Evolutionary conservation across 1,140 invertebrate genomes (phyloP).

Genomic region (Drosophila sp.): DNA sequence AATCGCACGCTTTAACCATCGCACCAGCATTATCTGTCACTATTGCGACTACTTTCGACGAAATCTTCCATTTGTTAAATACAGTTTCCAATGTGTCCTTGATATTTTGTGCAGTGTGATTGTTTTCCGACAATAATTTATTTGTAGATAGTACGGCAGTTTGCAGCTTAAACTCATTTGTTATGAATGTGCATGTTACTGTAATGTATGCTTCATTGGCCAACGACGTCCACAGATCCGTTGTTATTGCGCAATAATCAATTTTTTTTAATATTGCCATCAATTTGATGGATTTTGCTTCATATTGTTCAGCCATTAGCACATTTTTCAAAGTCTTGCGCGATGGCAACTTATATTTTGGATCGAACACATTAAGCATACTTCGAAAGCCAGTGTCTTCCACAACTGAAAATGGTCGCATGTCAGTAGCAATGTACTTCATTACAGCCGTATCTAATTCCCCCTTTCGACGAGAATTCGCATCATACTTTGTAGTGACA

Average conservation of each 20-base stretch:
- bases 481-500: slow-evolving; percentile 9
- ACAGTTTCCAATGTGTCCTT: slow-evolving; percentile 11
- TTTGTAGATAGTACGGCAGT: slow-evolving; percentile 32
- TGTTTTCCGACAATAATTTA: slow-evolving; percentile 13
- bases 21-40: slow-evolving; percentile 30
- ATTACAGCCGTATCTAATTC: slow-evolving; percentile 12
- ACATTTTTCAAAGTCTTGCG: slow-evolving; percentile 26
- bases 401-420: slow-evolving; percentile 28
- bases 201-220: slow-evolving; percentile 28
- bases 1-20: slow-evolving; percentile 29
- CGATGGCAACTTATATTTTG: not conserved
- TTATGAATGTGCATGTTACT: slow-evolving; percentile 29
- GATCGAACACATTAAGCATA: not conserved
- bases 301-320: not conserved
- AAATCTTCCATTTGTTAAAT: slow-evolving; percentile 28
- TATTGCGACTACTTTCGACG: slow-evolving; percentile 13
- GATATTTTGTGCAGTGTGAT: slow-evolving; percentile 35
- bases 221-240: slow-evolving; percentile 30
- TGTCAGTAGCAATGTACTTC: slow-evolving; percentile 10
- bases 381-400: slow-evolving; percentile 22
- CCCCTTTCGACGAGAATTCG: slow-evolving; percentile 11
- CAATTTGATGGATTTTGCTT: slow-evolving; percentile 16
- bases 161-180: slow-evolving; percentile 20
- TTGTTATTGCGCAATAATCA: slow-evolving; percentile 26
- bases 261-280: slow-evolving; percentile 7